Percentiles rank a stretch among this genome's conserved stretches.
Evolutionary conservation across 2,113 vertebrate species (phyloP).

Genomic region (Actenoides lindsayi): DNA sequence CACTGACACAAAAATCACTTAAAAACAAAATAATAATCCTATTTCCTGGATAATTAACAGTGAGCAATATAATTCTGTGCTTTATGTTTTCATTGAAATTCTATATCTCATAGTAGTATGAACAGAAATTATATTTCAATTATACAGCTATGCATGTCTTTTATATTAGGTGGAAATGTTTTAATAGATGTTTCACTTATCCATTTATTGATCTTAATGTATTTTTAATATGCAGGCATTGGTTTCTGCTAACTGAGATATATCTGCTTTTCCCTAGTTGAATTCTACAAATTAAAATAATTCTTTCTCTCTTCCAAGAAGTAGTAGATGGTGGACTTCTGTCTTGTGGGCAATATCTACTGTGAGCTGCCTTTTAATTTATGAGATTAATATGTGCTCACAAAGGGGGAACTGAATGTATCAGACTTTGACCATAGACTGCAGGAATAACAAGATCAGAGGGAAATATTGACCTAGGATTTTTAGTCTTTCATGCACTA

Average conservation of each 20-base stretch:
- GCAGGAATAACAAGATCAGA: not conserved
- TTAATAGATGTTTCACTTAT: conserved; percentile 61
- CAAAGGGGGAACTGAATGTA: not conserved
- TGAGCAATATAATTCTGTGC: not conserved
- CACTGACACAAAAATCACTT: not conserved
- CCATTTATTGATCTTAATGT: conserved; percentile 67
- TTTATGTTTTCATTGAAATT: conserved; percentile 45
- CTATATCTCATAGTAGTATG: conserved; percentile 20
- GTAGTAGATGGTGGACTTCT: not conserved
- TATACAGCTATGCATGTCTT: conserved; percentile 26
- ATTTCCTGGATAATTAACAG: conserved; percentile 43
- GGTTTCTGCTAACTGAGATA: conserved; percentile 13
- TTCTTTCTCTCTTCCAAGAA: conserved; percentile 28
- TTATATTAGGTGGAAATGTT: conserved; percentile 44
- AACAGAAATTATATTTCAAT: conserved; percentile 62
- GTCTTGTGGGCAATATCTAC: not conserved
- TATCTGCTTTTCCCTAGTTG: conserved; percentile 24
- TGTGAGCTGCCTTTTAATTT: conserved; percentile 18
- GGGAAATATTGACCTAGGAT: not conserved
- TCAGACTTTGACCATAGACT: not conserved
- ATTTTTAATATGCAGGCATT: conserved; percentile 42
- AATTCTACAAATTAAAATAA: conserved; percentile 48
- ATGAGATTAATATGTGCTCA: conserved; percentile 20
- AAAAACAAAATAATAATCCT: conserved; percentile 51
- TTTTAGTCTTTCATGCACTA: not conserved